Evolutionary conservation across 2,797 vertebrate species (phyloP).

Genomic region (Ptychadena robeensis): DNA sequence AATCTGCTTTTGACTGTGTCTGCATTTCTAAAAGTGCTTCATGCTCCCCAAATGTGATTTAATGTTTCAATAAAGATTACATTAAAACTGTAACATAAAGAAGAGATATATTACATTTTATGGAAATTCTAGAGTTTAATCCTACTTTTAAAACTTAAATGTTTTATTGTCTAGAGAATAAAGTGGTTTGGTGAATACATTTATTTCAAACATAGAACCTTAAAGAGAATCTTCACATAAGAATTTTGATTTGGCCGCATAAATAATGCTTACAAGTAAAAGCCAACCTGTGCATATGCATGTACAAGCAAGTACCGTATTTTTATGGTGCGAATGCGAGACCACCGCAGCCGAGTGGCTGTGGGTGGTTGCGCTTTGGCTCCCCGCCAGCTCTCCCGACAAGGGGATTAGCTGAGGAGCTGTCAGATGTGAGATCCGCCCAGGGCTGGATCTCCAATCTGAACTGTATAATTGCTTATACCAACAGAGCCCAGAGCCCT

Average conservation of each 20-base stretch:
- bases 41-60: slow-evolving; percentile 34
- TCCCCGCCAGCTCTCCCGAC: too few relatives aligned
- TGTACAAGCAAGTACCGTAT: too few relatives aligned
- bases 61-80: slow-evolving; percentile 47
- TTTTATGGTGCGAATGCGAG: too few relatives aligned
- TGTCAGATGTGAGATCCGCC: too few relatives aligned
- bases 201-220: slow-evolving; percentile 3
- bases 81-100: slow-evolving; percentile 30
- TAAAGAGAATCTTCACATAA: background rate
- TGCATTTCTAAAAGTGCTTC: slow-evolving; percentile 26
- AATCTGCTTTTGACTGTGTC: slow-evolving; percentile 18
- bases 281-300: too few relatives aligned
- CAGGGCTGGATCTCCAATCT: too few relatives aligned
- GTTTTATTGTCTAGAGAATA: slow-evolving; percentile 4
- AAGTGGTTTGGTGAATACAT: slow-evolving; percentile 1
- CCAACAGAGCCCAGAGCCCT: too few relatives aligned
- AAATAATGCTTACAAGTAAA: background rate
- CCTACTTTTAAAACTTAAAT: slow-evolving; percentile 35
- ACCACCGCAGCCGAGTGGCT: too few relatives aligned
- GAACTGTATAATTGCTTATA: too few relatives aligned
- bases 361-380: too few relatives aligned
- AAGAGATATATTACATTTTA: slow-evolving; percentile 16
- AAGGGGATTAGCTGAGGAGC: too few relatives aligned
- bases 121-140: slow-evolving; percentile 16
- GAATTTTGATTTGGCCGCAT: background rate